Evolutionary conservation across 2,797 vertebrate genomes (phyloP).

Genomic region (Protonibea diacanthus): DNA sequence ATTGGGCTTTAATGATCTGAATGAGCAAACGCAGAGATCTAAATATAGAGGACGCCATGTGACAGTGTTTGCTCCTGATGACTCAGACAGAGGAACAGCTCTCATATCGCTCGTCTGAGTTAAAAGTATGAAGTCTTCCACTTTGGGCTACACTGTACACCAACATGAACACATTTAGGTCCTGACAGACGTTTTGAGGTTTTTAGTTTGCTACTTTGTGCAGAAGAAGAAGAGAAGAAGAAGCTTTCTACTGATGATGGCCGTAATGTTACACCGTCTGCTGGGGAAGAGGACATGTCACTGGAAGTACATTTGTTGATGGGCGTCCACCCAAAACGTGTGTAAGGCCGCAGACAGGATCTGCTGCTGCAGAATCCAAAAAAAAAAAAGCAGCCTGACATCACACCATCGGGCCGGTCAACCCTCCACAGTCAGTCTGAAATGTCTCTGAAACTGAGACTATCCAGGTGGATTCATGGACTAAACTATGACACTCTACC

Average conservation of each 20-base stretch:
- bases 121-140: not conserved
- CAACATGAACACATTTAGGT: no score
- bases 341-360: no score
- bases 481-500: no score
- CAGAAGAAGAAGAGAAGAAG: no score
- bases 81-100: constrained; percentile 48
- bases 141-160: not conserved
- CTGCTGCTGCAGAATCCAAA: no score
- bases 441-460: no score
- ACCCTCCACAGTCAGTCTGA: no score
- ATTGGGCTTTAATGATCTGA: constrained; percentile 31
- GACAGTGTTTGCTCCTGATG: constrained; percentile 55
- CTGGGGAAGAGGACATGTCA: not conserved
- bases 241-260: not conserved
- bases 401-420: no score
- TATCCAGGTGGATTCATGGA: no score
- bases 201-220: no score
- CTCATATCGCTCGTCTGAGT: constrained; percentile 10
- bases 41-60: constrained; percentile 63
- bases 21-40: constrained; percentile 19
- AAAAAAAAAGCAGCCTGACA: no score
- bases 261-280: not conserved
- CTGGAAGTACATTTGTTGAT: not conserved
- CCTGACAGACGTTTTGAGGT: no score
- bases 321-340: not conserved